These are phyloP conservation scores for Mungos mungo DNA, from an alignment of 2,113 vertebrate species.

Conservation along the genomic window DNA sequence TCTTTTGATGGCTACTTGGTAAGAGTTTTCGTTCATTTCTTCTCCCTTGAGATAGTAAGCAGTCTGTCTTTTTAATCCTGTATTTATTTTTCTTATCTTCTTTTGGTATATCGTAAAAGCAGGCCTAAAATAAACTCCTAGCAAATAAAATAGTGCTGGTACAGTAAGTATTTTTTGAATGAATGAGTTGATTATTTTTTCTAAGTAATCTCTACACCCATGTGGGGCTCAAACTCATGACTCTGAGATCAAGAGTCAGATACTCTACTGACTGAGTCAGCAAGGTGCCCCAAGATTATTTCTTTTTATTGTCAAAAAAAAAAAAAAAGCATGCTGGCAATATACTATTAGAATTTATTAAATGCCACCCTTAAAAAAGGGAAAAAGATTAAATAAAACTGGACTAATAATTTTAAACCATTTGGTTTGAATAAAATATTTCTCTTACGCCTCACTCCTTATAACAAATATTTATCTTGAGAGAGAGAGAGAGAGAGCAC, in stretches of 20 bases:
- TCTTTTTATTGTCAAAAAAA: background rate
- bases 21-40: background rate
- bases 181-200: background rate
- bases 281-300: background rate
- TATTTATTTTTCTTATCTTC: background rate
- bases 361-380: background rate
- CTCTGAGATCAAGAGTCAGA: background rate
- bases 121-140: conserved; percentile 15
- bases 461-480: too few species aligned
- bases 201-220: background rate
- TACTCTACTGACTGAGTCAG: background rate
- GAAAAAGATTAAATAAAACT: background rate
- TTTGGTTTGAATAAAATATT: conserved; percentile 32
- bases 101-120: background rate
- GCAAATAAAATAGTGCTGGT: background rate
- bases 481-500: too few species aligned
- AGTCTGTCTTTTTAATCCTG: background rate
- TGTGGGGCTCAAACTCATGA: background rate
- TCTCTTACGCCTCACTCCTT: background rate
- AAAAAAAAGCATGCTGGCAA: background rate
- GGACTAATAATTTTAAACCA: conserved; percentile 1
- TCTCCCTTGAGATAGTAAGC: background rate
- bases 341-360: background rate
- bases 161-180: background rate
- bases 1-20: background rate